These are phyloP conservation scores for Elephantulus edwardii DNA, from an alignment of 2,113 vertebrate genomes.

Conservation along the genomic window DNA sequence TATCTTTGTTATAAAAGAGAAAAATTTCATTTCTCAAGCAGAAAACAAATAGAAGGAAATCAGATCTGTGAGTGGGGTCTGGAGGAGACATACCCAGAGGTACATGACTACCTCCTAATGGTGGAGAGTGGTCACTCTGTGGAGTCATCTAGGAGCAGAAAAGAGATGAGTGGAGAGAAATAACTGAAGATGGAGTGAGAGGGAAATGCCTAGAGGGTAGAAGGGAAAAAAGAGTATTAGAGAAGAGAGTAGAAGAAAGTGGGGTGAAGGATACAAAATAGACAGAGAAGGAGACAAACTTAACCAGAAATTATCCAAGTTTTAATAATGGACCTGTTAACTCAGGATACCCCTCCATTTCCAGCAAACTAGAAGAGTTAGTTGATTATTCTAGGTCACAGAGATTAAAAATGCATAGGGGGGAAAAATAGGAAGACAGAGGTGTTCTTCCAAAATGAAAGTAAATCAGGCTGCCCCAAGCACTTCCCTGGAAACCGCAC, in stretches of 20 bases:
- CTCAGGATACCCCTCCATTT: not conserved
- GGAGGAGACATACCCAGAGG: rapidly evolving
- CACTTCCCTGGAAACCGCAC: not conserved
- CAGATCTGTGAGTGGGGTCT: rapidly evolving
- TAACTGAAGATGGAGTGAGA: not conserved
- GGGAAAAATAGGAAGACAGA: not conserved
- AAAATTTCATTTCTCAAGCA: conserved; percentile 39
- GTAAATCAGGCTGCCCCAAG: not conserved
- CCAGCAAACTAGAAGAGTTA: not conserved
- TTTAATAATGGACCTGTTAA: not conserved
- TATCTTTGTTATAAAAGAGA: not conserved
- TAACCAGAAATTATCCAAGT: not conserved
- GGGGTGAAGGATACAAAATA: not conserved
- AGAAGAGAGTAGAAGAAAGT: not conserved
- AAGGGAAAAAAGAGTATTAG: not conserved
- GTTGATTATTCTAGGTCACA: not conserved
- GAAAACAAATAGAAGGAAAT: not conserved
- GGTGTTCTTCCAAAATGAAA: not conserved
- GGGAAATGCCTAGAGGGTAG: not conserved
- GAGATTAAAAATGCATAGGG: not conserved
- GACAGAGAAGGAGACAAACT: not conserved
- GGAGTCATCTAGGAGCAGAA: not conserved
- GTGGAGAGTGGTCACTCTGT: not conserved
- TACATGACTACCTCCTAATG: too few relatives aligned
- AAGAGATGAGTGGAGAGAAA: not conserved